Percentiles rank a stretch among this genome's conserved stretches.
phyloP scores from a whole-genome alignment of 2,113 vertebrate species.

The Lepus timidus region DNA sequence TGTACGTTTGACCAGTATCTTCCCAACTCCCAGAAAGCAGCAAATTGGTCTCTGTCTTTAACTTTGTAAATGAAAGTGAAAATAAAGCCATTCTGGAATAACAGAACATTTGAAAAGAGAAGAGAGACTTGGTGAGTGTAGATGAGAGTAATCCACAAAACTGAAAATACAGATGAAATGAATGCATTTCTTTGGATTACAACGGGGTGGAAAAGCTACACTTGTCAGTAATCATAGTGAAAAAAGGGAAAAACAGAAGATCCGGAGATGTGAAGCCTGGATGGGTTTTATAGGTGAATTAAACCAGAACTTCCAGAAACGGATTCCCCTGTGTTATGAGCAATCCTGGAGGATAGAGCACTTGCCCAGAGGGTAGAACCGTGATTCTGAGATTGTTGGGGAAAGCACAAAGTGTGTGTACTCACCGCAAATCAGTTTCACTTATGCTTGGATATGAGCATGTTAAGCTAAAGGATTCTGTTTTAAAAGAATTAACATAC shows the following conservation, averaged over 20 bases:
- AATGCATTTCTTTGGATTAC: not conserved
- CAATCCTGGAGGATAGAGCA: not conserved
- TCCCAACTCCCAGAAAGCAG: not conserved
- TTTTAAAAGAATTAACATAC: not conserved
- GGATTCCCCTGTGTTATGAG: not conserved
- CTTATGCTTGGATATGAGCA: not conserved
- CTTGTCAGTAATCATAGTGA: not conserved
- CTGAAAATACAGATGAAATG: not conserved
- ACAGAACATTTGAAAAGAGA: not conserved
- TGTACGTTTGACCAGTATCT: not conserved
- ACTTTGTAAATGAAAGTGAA: slow-evolving; percentile 30
- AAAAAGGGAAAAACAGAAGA: not conserved
- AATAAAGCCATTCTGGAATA: not conserved
- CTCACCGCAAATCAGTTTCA: not conserved
- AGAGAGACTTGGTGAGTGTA: not conserved
- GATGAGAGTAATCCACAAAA: not conserved
- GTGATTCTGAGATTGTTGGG: not conserved
- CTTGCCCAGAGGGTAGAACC: not conserved
- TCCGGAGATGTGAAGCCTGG: not conserved
- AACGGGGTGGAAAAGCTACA: not conserved
- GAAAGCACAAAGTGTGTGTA: not conserved
- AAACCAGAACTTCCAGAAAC: not conserved
- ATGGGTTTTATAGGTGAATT: not conserved
- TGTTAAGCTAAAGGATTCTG: not conserved
- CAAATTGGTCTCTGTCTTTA: not conserved